Percentiles rank a stretch among this genome's conserved stretches.
Conservation (phyloP, 2,797 vertebrate species). For the Mycteria americana region DNA sequence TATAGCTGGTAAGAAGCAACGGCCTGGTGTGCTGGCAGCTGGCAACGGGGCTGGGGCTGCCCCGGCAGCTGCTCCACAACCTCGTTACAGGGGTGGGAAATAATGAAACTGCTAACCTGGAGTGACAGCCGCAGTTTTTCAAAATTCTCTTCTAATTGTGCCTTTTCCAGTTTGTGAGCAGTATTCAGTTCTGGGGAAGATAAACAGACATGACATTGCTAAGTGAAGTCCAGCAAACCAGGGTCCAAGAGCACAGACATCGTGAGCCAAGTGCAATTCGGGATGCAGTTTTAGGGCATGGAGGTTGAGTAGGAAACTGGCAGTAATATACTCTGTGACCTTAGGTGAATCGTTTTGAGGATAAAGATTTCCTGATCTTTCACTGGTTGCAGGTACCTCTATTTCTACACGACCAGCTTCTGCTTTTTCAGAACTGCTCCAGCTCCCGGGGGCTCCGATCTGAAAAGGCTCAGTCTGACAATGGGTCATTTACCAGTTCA, state of each 20-base stretch:
- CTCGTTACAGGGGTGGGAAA: neutral
- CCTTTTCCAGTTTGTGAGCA: conserved; percentile 90
- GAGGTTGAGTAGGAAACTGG: neutral
- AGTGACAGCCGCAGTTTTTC: conserved; percentile 90
- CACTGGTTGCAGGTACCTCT: neutral
- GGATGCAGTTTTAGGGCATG: neutral
- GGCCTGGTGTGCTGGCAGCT: neutral
- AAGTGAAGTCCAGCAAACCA: neutral
- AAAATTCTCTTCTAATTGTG: conserved; percentile 89
- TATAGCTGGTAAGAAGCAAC: neutral
- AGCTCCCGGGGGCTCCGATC: neutral
- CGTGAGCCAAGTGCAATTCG: accelerated
- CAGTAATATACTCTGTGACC: neutral
- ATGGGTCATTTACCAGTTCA: neutral
- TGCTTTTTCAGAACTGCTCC: neutral
- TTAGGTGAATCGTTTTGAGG: neutral
- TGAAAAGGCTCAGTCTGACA: neutral
- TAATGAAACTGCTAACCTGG: conserved; percentile 78
- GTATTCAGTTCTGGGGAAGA: conserved; percentile 84
- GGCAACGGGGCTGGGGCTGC: neutral
- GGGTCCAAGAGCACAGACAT: neutral
- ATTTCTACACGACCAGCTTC: neutral
- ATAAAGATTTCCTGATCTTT: neutral
- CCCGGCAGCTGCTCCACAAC: neutral
- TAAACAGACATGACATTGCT: neutral